Conservation (phyloP, 2,797 vertebrate genomes). For the Acanthurus tractus region DNA sequence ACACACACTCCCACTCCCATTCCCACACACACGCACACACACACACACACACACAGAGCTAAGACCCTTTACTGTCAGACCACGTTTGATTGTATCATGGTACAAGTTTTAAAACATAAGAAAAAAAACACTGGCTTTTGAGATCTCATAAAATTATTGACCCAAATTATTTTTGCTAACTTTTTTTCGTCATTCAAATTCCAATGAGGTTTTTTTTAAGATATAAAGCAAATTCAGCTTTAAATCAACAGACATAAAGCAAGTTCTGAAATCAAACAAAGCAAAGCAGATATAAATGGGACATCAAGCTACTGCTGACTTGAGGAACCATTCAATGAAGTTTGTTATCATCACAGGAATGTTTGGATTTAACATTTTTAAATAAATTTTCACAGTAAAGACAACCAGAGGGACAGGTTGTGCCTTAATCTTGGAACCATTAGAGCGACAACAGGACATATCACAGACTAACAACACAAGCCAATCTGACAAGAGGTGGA, state of each 20-base stretch:
- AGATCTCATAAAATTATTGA: too few relatives aligned
- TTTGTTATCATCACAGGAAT: conserved; percentile 33
- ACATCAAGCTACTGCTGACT: background rate
- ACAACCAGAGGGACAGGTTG: background rate
- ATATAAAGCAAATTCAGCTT: background rate
- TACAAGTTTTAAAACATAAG: conserved; percentile 38
- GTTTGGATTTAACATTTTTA: conserved; percentile 22
- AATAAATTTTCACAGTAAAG: conserved; percentile 15
- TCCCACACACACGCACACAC: conserved; percentile 19
- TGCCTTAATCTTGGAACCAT: background rate
- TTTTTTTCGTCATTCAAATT: too few relatives aligned
- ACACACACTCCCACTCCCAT: background rate
- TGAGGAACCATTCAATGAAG: conserved; percentile 1
- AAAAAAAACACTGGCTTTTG: too few relatives aligned
- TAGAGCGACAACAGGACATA: conserved; percentile 48
- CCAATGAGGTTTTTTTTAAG: conserved; percentile 1
- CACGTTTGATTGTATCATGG: conserved; percentile 40
- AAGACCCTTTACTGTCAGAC: conserved; percentile 34
- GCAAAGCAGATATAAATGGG: background rate
- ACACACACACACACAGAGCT: conserved; percentile 16
- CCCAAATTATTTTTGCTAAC: too few relatives aligned
- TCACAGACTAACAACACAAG: conserved; percentile 29
- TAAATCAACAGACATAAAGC: background rate
- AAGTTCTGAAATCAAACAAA: background rate
- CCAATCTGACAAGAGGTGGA: conserved; percentile 7